phyloP scores from a whole-genome alignment of 2,797 vertebrate species.

The Luscinia megarhynchos region DNA sequence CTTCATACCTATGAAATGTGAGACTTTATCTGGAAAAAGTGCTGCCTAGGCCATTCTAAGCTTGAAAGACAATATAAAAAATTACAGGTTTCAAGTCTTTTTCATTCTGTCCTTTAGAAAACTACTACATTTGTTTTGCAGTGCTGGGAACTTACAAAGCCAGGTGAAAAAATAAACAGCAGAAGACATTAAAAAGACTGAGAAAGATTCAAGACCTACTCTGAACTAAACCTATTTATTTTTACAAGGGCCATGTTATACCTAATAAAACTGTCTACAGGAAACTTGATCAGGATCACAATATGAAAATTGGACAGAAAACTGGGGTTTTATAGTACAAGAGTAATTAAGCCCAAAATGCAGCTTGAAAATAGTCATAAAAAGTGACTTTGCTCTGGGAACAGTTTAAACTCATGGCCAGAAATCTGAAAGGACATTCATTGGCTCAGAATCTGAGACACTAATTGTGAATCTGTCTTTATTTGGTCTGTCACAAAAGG shows the following conservation, averaged over 20 bases:
- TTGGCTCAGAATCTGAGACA: not conserved
- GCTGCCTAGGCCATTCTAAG: not conserved
- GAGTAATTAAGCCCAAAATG: not conserved
- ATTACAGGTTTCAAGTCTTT: not conserved
- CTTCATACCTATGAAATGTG: not conserved
- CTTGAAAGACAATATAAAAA: not conserved
- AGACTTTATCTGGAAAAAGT: not conserved
- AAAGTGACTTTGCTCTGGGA: not conserved
- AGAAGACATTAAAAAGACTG: not conserved
- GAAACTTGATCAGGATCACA: not conserved
- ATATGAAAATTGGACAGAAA: not conserved
- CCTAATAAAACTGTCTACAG: not conserved
- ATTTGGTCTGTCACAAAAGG: not conserved
- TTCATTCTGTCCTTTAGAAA: not conserved
- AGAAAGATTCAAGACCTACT: not conserved
- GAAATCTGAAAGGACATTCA: not conserved
- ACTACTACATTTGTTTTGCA: not conserved
- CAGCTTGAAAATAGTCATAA: not conserved
- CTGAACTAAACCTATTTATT: not conserved
- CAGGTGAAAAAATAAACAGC: not conserved
- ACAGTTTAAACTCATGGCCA: not conserved
- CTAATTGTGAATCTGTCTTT: not conserved
- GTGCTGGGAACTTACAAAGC: not conserved
- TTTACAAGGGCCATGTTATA: not conserved
- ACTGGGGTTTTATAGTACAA: not conserved